Evolutionary conservation across 2,113 vertebrate species (phyloP).

Genomic region (Apaloderma vittatum): DNA sequence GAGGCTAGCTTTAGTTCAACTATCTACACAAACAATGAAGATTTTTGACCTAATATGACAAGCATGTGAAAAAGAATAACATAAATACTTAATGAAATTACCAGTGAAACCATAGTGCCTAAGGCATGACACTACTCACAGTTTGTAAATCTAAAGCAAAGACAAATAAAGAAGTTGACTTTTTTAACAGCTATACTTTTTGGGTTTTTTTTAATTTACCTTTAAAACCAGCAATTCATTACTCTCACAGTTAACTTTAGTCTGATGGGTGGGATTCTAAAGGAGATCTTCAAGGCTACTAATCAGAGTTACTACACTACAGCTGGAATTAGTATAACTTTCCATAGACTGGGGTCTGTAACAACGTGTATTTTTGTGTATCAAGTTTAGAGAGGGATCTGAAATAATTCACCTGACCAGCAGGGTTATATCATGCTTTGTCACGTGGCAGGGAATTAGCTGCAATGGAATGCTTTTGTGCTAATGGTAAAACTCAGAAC

Average conservation of each 20-base stretch:
- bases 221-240: background rate
- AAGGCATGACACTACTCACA: background rate
- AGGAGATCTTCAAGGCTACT: background rate
- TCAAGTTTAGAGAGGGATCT: background rate
- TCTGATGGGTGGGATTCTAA: background rate
- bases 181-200: background rate
- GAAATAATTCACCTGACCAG: background rate
- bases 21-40: background rate
- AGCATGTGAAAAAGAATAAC: background rate
- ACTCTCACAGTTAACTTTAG: background rate
- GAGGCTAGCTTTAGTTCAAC: background rate
- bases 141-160: background rate
- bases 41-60: constrained; percentile 3
- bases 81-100: background rate
- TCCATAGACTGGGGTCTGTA: background rate
- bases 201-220: background rate
- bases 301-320: background rate
- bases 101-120: background rate
- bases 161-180: background rate
- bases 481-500: background rate
- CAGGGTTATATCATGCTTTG: background rate
- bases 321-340: background rate
- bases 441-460: background rate
- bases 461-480: constrained; percentile 11
- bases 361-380: background rate